Base-by-base conservation (phyloP, 1,140 invertebrate species). In the Pararge aegeria region DNA sequence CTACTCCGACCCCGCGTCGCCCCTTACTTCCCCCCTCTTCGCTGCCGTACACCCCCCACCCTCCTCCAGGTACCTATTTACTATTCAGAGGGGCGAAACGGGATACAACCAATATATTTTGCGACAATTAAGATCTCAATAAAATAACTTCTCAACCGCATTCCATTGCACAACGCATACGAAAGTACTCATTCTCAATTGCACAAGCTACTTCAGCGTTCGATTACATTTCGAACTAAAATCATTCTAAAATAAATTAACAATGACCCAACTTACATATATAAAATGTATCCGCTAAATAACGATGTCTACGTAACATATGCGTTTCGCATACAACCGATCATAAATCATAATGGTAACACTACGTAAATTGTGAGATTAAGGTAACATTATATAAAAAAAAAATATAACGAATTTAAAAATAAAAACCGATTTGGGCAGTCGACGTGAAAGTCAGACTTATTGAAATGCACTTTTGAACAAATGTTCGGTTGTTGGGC, bases 121-220 rank as follows among this genome's bases (percentile, higher is more conserved):
- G 82, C 77, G 75, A 83, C 80, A 81, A 83, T 87, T 87, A 87
- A 85, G 74, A 85, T 79, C 81, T 82, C 74, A 79, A 83, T 80
- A 83, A 74, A 79, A 83, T 80, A 78, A 75, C 66, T 72, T 60
- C 64, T 56, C 61, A 71, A 68, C 65, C 61, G 72, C 60, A 61
- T 64, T 66, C 50, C 63, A 75, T 83, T 82, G 79, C 78, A 80
- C 73, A 73, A 79, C 66, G 37, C 24, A 61, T 46, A 59, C 63
- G 62, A 71, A 72, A 66, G 24, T 24, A 7, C 24, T 24, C 30
- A 12, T 12, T 10, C 30, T 52, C 68, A 70, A 82, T 83, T 83
- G 81, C 80, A 83, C 80, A 82, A 78, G 66, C 58, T 51, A 61
- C 60, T 74, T 75, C 61, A 70, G 54, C 51, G 62, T 56, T 56